These are phyloP conservation scores for Cygnus atratus DNA, from an alignment of 2,113 vertebrate species.

Conservation along the genomic window DNA sequence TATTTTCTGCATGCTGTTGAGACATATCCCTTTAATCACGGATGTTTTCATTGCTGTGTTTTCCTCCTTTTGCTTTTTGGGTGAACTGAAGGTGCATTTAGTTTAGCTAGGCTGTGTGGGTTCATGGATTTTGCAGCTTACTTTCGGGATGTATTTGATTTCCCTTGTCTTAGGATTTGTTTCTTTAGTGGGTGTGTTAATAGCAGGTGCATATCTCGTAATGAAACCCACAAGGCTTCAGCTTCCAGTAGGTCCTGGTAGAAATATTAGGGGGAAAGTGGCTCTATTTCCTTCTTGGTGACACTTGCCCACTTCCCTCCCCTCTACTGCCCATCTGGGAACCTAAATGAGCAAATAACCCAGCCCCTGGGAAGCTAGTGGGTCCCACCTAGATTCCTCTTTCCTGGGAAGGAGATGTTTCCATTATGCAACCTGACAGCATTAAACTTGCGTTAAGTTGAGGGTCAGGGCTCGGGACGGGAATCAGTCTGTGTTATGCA, in stretches of 20 bases:
- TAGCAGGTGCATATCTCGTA: background rate
- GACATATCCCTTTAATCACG: background rate
- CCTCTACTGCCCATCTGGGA: background rate
- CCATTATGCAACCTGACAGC: background rate
- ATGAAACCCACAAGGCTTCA: background rate
- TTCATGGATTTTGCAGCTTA: background rate
- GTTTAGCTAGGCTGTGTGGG: background rate
- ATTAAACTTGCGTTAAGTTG: slow-evolving; percentile 50
- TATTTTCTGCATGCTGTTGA: slow-evolving; percentile 15
- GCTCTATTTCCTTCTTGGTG: background rate
- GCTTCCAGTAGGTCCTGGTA: background rate
- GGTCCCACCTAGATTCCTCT: background rate
- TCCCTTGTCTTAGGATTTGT: background rate
- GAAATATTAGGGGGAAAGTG: background rate
- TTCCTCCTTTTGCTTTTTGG: background rate
- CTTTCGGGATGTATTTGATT: background rate
- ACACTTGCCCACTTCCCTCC: background rate
- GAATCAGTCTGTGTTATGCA: slow-evolving; percentile 14
- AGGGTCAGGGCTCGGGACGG: background rate
- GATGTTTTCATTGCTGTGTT: background rate
- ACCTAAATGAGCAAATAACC: background rate
- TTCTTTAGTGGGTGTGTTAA: background rate
- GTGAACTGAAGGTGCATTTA: background rate
- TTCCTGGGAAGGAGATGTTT: background rate
- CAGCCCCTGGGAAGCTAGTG: background rate